Evolutionary conservation across 2,113 vertebrate species (phyloP), one percentile per base, ranked within the genome.

Genomic region (Neodon shergylaensis): DNA sequence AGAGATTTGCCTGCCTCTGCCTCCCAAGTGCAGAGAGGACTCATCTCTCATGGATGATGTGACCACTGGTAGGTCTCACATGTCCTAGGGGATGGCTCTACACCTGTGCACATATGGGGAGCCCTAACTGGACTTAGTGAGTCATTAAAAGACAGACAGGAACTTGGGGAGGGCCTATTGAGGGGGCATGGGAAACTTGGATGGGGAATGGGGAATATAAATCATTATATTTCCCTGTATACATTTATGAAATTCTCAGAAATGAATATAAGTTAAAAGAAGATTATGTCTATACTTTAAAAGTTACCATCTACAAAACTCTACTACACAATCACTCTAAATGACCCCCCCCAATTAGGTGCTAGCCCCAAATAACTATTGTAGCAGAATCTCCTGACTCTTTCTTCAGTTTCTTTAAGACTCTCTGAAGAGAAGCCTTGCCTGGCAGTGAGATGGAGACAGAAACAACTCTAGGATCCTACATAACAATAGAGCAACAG

Each of bases 261-360:
- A 66, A 85, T 22, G 47, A 49, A 85, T 47, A 66, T 16, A 84
- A 33, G 33, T 85, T 33, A 7, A 66, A 36, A 85, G 12, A 76
- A 42, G 39, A 42, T 82, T 44, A 21, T 5, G 17, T 33, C 63
- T 85, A 22, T 22, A 7, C 61, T 47, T 86, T 31, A 33, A 88
- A 73, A 94, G 68, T 93, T 85, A 88, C 0, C 16, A 42, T 76
- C 19, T 36, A 52, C n/a, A 91, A 21, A 87, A 16, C 1, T 88
- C 42, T 73, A 58, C 76, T 78, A 77, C 63, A 78, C 9, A 88
- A 86, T 2, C 9, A 63, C 81, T 88, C 83, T 89, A 90, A 82
- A 44, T 11, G 73, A 52, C 91, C 54, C 90, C 28, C 54, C 90
- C 26, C 89, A 91, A 77, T 93, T 44, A 12, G 77, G 94, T 79